Base-by-base conservation (phyloP, 2,888 invertebrate genomes). In the Emmelina monodactyla region DNA sequence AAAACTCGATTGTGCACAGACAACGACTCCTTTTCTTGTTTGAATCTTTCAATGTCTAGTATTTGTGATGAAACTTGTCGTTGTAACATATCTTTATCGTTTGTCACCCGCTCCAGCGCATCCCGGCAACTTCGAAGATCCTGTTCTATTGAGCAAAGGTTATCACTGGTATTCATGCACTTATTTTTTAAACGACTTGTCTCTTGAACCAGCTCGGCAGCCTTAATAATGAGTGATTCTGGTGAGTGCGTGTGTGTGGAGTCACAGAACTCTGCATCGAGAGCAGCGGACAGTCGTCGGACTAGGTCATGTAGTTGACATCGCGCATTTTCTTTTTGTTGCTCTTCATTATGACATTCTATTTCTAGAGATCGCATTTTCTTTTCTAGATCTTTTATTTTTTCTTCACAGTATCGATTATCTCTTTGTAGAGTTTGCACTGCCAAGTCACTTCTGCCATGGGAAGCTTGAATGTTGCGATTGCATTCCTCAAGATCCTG, bases 401-500 rank as follows among this genome's bases (percentile, higher is more conserved):
- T 87, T 33, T 92, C 92, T 55, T 91, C 91, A 47, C 87, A 84
- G 46, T 76, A 75, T 14, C 87, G 85, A 43, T 85, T 85, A 50
- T 89, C 92, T 40, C 91, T 83, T 49, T 91, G 89, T 33, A 91
- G 65, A 0, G 89, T 87, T 55, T 90, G 88, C 30, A 91, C 73
- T 2, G 88, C 84, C 39, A 87, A 83, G 52, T 93, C 92, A 42
- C 79, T 83, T 43, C 88, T 73, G 1, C 86, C 85, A 40, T 85
- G 84, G 1, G 67, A 53, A 6, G 75, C 55, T 47, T 88, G 87
- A 11, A 90, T 73, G 49, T 83, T 85, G 31, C 91, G 82, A 55
- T 92, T 91, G 34, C 88, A 80, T 50, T 91, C 90, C 57, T 93
- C 93, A 28, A 90, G 71, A 41, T 91, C 88, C 68, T 89, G 83